Base-by-base conservation (phyloP, 2,888 invertebrate species). In the Zhuqinia jingwanae region DNA sequence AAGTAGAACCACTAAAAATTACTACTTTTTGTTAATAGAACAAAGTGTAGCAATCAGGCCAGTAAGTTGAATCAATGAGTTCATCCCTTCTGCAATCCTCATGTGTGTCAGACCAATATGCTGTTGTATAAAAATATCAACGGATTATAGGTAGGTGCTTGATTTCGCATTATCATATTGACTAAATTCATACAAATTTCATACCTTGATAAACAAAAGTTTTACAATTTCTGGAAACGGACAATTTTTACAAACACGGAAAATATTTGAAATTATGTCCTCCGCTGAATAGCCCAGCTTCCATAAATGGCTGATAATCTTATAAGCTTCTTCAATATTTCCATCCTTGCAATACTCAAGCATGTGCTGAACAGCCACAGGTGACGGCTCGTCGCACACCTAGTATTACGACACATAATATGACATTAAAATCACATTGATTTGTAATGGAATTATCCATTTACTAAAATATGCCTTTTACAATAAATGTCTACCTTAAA, bases 361-460 rank as follows among this genome's bases (percentile, higher is more conserved):
- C 98, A 99, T 98, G 91, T 96, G 95, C 92, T 96, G 96, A 73
- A 99, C 95, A 1, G 98, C 93, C 92, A 98, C 27, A 0, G 99
- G 99, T 93, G 99, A 99, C 0, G 99, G 99, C 93, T 99, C 99
- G 92, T 99, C 99, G 92, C 99, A 99, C 11, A 99, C 98, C 94
- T 94, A 89, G 85, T 22, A 22, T 27, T 20, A 25, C 25, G 36
- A 8, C n/a, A 53, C 27, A 47, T 25, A 42, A 42, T 1, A 42
- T 68, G 27, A 36, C n/a, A 36, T 65, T 60, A 60, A 20, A 68
- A 17, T 65, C 1, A 65, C 17, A 36, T 60, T n/a, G 3, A 60
- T 20, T 22, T 17, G 13, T 8, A 2, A 25, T 11, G 60, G 25
- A 25, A 6, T 1, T 60, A 20, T 17, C 10, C 13, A 17, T 17